These are phyloP conservation scores for Norana najaformis DNA, from an alignment of 2,888 invertebrate genomes.

Conservation along the genomic window DNA sequence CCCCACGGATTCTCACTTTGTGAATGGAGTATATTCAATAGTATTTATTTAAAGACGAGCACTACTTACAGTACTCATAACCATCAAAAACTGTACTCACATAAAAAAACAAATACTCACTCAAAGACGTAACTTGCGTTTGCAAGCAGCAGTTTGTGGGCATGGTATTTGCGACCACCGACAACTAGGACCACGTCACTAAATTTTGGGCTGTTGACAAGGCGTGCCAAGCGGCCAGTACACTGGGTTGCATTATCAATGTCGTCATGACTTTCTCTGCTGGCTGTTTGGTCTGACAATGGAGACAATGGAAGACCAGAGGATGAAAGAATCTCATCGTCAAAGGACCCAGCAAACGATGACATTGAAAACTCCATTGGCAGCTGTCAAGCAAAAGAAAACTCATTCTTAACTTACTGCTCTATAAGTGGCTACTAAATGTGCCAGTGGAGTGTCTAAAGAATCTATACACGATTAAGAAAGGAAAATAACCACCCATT, in stretches of 20 bases:
- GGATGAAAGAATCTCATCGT: neutral
- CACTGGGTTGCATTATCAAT: slow-evolving; percentile 21
- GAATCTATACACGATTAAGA: neutral
- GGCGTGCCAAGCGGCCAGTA: slow-evolving; percentile 36
- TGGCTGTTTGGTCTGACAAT: neutral
- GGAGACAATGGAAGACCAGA: slow-evolving; percentile 13
- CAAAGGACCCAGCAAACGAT: neutral
- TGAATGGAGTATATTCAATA: no score
- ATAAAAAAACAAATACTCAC: slow-evolving; percentile 31
- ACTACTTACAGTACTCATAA: neutral
- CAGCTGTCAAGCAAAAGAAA: neutral
- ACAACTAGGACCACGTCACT: slow-evolving; percentile 52
- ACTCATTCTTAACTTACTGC: neutral
- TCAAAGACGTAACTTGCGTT: slow-evolving; percentile 65
- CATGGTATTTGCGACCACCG: slow-evolving; percentile 61
- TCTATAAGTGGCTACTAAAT: neutral
- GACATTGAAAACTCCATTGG: neutral
- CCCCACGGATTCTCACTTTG: neutral
- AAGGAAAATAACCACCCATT: no score
- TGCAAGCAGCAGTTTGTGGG: slow-evolving; percentile 63
- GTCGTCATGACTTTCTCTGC: neutral
- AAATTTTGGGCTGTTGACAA: slow-evolving; percentile 43
- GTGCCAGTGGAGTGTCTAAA: neutral
- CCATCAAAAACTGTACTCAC: slow-evolving; percentile 18
- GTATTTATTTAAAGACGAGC: neutral